Evolutionary conservation across 2,113 vertebrate genomes (phyloP).

Genomic region (Psettodes erumei): DNA sequence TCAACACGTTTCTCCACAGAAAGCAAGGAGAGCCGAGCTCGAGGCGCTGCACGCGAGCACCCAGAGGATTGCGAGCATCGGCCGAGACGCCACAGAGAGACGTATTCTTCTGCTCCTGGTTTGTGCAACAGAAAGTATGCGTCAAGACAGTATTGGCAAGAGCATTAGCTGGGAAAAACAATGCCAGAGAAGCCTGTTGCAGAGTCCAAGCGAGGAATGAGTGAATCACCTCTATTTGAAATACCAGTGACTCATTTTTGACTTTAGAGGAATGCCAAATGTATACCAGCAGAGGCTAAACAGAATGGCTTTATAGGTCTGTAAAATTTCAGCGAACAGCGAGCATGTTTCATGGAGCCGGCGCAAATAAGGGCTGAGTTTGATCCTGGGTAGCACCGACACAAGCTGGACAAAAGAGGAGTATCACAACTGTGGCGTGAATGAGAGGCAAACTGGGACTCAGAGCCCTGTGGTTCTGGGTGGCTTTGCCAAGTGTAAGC

Average conservation of each 20-base stretch:
- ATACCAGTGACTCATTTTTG: constrained; percentile 68
- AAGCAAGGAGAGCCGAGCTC: constrained; percentile 28
- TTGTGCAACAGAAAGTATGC: constrained; percentile 58
- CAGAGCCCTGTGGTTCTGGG: constrained; percentile 55
- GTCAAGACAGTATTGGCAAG: constrained; percentile 60
- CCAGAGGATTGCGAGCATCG: constrained; percentile 46
- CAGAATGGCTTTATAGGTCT: constrained; percentile 33
- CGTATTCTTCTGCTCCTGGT: constrained; percentile 43
- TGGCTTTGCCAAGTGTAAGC: constrained; percentile 53
- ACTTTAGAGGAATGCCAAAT: constrained; percentile 66
- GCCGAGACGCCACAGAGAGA: constrained; percentile 42
- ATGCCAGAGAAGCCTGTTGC: constrained; percentile 52
- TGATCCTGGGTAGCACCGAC: constrained; percentile 19
- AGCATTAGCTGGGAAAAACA: constrained; percentile 40
- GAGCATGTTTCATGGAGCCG: neutral
- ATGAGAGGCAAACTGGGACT: constrained; percentile 43
- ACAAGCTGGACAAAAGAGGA: constrained; percentile 29
- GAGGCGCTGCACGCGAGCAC: constrained; percentile 16
- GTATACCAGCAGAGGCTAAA: constrained; percentile 45
- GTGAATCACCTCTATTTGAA: constrained; percentile 75
- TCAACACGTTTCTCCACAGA: constrained; percentile 50
- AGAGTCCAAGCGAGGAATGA: constrained; percentile 67
- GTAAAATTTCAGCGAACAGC: constrained; percentile 2
- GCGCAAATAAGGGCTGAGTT: constrained; percentile 6
- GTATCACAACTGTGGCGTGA: constrained; percentile 34